A percentile compares a stretch with the other conserved stretches of the same genome.
These are phyloP conservation scores for Aphaenogaster ashmeadi DNA, from an alignment of 1,140 invertebrate genomes.

Conservation along the genomic window DNA sequence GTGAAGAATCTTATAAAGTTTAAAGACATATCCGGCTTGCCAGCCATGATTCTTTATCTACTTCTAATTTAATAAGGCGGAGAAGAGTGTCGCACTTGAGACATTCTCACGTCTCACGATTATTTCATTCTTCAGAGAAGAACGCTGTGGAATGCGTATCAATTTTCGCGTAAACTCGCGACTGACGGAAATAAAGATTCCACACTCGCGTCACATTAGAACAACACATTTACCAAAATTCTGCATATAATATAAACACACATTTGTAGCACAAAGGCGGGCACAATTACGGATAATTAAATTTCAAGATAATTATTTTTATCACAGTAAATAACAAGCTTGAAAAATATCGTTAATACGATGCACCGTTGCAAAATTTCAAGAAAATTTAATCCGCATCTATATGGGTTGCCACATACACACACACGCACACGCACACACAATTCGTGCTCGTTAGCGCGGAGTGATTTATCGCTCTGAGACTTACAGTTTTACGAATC, in stretches of 20 bases:
- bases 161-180: conserved; percentile 46
- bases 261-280: not conserved
- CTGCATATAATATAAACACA: conserved; percentile 2
- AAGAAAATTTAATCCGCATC: conserved; percentile 45
- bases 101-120: conserved; percentile 55
- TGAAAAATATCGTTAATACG: not conserved
- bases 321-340: conserved; percentile 19
- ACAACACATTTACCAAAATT: conserved; percentile 3
- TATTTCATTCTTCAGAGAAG: conserved; percentile 26
- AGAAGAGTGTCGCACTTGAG: conserved; percentile 19
- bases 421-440: not conserved
- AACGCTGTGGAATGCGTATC: conserved; percentile 51
- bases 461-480: conserved; percentile 52
- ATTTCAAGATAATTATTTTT: conserved; percentile 15
- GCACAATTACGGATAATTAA: conserved; percentile 21
- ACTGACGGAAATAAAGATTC: conserved; percentile 31
- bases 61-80: conserved; percentile 58
- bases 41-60: conserved; percentile 31
- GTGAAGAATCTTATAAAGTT: conserved; percentile 21
- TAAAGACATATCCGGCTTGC: not conserved
- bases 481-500: conserved; percentile 65
- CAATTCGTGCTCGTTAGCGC: conserved; percentile 51
- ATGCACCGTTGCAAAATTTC: conserved; percentile 25
- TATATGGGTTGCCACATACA: not conserved
- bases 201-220: not conserved